A percentile compares a stretch with the other conserved stretches of the same genome.
Evolutionary conservation across 1,140 invertebrate genomes (phyloP).

Genomic region (Bactericera cockerelli): DNA sequence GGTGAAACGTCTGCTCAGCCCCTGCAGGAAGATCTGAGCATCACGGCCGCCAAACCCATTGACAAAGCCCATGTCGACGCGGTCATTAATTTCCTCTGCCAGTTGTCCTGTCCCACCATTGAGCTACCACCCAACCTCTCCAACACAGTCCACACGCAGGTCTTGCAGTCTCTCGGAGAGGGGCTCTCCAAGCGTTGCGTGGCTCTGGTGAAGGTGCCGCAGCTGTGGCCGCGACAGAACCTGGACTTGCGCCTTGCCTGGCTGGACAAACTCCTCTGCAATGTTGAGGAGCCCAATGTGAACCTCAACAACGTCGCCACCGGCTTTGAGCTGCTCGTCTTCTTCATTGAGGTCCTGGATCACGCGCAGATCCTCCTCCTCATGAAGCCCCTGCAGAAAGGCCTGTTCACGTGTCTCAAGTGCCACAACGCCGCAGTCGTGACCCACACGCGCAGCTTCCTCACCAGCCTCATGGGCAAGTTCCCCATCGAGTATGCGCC

Average conservation of each 20-base stretch:
- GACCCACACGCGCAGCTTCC: slow-evolving; percentile 64
- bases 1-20: slow-evolving; percentile 26
- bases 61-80: slow-evolving; percentile 78
- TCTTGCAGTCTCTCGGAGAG: slow-evolving; percentile 59
- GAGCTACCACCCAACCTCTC: slow-evolving; percentile 17
- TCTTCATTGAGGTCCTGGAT: slow-evolving; percentile 67
- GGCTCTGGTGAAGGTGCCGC: slow-evolving; percentile 67
- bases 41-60: slow-evolving; percentile 52
- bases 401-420: slow-evolving; percentile 59
- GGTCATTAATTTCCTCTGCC: slow-evolving; percentile 76
- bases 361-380: slow-evolving; percentile 70
- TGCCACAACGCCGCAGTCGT: slow-evolving; percentile 69
- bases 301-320: slow-evolving; percentile 89
- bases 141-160: background rate
- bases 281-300: slow-evolving; percentile 51
- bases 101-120: slow-evolving; percentile 74
- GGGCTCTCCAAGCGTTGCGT: slow-evolving; percentile 75
- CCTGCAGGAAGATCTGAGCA: background rate
- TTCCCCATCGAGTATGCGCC: slow-evolving; percentile 77
- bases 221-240: slow-evolving; percentile 80
- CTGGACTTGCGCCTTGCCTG: slow-evolving; percentile 80
- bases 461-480: slow-evolving; percentile 75
- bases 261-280: slow-evolving; percentile 71
- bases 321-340: slow-evolving; percentile 77
- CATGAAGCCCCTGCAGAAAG: slow-evolving; percentile 72